Percentiles rank a stretch among this genome's conserved stretches.
These are phyloP conservation scores for Vombatus ursinus DNA, from an alignment of 2,113 vertebrate species.

Conservation along the genomic window DNA sequence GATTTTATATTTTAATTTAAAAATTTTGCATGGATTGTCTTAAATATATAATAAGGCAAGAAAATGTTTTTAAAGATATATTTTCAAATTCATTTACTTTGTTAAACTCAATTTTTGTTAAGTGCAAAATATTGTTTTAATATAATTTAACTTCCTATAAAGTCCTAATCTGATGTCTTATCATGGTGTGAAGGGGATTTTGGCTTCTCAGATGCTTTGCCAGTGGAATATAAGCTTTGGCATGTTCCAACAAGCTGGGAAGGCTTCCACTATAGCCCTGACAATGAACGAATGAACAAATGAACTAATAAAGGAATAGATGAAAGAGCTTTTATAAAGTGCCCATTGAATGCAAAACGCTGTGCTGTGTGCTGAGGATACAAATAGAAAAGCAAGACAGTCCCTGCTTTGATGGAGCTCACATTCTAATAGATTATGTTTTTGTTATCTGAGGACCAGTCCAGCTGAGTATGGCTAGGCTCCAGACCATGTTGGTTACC, in stretches of 20 bases:
- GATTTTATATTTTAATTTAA: slow-evolving; percentile 13
- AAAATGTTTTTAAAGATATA: slow-evolving; percentile 31
- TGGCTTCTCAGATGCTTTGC: neutral
- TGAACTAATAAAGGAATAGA: neutral
- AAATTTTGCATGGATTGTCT: neutral
- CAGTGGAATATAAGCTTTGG: neutral
- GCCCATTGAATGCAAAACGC: neutral
- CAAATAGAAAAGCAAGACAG: neutral
- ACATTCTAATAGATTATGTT: neutral
- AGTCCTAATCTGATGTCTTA: neutral
- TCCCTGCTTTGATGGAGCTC: neutral
- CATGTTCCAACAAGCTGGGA: neutral
- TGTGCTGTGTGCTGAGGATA: neutral
- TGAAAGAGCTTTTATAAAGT: neutral
- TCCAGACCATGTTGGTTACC: neutral
- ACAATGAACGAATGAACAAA: neutral
- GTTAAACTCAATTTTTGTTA: slow-evolving; percentile 12
- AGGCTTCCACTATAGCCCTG: neutral
- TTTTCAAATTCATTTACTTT: slow-evolving; percentile 26
- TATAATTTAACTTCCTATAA: neutral
- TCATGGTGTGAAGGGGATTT: neutral
- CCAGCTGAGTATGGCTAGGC: neutral
- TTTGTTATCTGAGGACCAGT: neutral
- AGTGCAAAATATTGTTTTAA: neutral
- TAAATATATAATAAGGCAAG: neutral